phyloP scores from a whole-genome alignment of 1,140 invertebrate species.

The Bicyclus anynana region DNA sequence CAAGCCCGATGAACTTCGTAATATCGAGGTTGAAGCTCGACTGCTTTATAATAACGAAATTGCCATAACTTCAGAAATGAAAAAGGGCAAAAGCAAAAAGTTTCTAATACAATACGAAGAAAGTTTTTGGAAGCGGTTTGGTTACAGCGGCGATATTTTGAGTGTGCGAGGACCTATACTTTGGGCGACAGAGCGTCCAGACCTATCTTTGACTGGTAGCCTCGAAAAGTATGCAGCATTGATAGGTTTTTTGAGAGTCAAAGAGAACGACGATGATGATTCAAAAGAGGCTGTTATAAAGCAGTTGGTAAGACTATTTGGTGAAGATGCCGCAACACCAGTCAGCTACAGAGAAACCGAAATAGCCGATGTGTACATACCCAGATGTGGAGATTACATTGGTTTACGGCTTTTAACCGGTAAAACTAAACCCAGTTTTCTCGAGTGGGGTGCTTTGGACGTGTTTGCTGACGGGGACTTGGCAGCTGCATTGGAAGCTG shows the following conservation, averaged over 20 bases:
- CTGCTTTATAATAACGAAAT: slow-evolving; percentile 39
- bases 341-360: slow-evolving; percentile 50
- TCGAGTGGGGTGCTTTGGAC: slow-evolving; percentile 63
- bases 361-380: slow-evolving; percentile 53
- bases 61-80: slow-evolving; percentile 34
- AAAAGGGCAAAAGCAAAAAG: slow-evolving; percentile 43
- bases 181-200: slow-evolving; percentile 62
- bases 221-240: slow-evolving; percentile 39
- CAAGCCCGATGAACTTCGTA: slow-evolving; percentile 48
- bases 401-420: slow-evolving; percentile 35
- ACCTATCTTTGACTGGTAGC: slow-evolving; percentile 40
- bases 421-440: slow-evolving; percentile 26
- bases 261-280: slow-evolving; percentile 26
- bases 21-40: slow-evolving; percentile 47
- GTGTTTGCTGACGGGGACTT: slow-evolving; percentile 63
- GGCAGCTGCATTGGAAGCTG: slow-evolving; percentile 56
- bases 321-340: slow-evolving; percentile 43
- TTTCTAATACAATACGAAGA: slow-evolving; percentile 55
- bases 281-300: slow-evolving; percentile 47
- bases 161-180: slow-evolving; percentile 60
- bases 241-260: slow-evolving; percentile 50
- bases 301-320: slow-evolving; percentile 59
- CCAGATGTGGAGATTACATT: slow-evolving; percentile 56
- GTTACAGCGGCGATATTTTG: slow-evolving; percentile 63
- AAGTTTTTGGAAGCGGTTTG: slow-evolving; percentile 49